These are phyloP conservation scores for Crocuta crocuta DNA, from an alignment of 2,113 vertebrate genomes.

Conservation along the genomic window DNA sequence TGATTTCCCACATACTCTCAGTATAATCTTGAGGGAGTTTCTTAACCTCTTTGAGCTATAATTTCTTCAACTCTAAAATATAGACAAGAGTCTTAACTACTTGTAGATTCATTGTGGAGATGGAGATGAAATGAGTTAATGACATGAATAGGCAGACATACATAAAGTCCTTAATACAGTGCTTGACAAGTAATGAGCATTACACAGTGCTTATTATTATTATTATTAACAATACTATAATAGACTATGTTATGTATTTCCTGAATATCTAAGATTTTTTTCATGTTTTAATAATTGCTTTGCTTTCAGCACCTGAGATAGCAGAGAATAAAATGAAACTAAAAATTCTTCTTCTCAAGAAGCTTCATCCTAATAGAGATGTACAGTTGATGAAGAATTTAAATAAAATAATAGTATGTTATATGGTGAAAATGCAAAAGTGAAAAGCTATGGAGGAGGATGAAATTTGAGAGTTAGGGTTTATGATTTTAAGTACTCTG, in stretches of 20 bases:
- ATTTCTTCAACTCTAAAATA: conserved; percentile 19
- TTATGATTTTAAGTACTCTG: conserved; percentile 5
- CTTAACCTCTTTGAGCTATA: neutral
- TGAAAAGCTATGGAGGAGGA: neutral
- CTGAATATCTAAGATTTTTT: neutral
- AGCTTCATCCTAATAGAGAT: neutral
- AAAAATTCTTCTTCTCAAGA: neutral
- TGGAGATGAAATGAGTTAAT: neutral
- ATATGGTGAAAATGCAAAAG: neutral
- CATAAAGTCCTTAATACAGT: neutral
- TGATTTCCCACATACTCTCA: neutral
- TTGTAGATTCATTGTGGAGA: neutral
- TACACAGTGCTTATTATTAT: neutral
- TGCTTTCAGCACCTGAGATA: neutral
- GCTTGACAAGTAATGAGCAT: neutral
- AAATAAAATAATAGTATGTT: neutral
- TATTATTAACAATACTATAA: neutral
- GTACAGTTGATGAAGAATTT: neutral
- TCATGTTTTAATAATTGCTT: conserved; percentile 1
- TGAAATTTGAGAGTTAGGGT: neutral
- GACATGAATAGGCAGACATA: neutral
- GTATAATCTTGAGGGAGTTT: neutral
- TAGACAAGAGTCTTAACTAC: neutral
- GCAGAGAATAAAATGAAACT: conserved; percentile 13
- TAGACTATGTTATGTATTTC: neutral